These are phyloP conservation scores for Gobio occitaniae DNA, from an alignment of 2,797 vertebrate genomes.

Conservation along the genomic window DNA sequence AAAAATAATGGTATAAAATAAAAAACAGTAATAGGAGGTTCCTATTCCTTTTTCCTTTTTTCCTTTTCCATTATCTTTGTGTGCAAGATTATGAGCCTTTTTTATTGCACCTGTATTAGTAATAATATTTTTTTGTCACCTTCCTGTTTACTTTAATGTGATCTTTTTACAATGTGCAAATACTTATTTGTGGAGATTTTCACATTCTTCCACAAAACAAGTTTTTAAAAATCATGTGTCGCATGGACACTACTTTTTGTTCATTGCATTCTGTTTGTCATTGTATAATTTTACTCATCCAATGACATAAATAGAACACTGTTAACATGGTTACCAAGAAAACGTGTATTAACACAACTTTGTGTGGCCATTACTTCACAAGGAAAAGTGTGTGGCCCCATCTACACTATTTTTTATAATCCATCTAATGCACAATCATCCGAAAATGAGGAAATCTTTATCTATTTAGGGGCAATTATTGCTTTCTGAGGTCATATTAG, in stretches of 20 bases:
- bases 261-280: not conserved
- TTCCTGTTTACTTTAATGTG: not conserved
- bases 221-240: constrained; percentile 9
- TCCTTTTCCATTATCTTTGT: not conserved
- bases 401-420: constrained; percentile 7
- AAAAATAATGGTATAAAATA: no score
- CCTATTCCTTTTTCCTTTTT: not conserved
- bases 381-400: constrained; percentile 1
- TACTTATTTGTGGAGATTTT: not conserved
- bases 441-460: not conserved
- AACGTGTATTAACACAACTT: not conserved
- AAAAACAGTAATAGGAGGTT: not conserved
- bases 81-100: not conserved
- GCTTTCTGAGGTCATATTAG: not conserved
- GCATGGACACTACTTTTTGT: not conserved
- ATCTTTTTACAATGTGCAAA: not conserved
- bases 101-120: not conserved
- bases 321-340: constrained; percentile 23
- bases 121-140: not conserved
- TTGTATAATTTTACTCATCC: not conserved
- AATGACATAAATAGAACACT: not conserved
- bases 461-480: not conserved
- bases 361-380: not conserved
- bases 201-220: not conserved
- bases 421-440: not conserved